phyloP scores from a whole-genome alignment of 2,113 vertebrate genomes.

The Daboia siamensis region DNA sequence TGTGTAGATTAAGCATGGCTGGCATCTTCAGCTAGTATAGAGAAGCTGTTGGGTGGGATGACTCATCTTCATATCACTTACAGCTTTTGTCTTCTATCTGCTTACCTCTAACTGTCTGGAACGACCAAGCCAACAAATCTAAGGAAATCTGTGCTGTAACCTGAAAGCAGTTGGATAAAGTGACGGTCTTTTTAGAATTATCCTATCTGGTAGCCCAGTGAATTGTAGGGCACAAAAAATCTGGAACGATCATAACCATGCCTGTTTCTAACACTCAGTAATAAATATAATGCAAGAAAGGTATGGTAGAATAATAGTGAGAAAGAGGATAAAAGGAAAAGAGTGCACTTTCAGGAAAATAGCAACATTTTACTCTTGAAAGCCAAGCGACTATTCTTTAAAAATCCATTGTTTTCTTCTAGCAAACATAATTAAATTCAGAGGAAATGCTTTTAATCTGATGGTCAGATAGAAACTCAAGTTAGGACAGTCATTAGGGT shows the following conservation, averaged over 20 bases:
- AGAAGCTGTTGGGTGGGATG: background rate
- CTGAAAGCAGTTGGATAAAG: background rate
- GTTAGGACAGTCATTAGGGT: background rate
- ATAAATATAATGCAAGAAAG: background rate
- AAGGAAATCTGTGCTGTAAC: background rate
- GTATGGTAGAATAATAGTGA: background rate
- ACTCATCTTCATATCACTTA: background rate
- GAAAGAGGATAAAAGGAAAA: background rate
- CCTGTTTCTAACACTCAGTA: background rate
- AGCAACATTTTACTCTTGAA: background rate
- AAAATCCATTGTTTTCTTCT: background rate
- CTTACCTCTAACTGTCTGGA: background rate
- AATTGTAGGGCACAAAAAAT: background rate
- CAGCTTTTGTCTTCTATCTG: background rate
- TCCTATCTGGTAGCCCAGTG: background rate
- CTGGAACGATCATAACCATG: background rate
- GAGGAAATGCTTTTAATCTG: background rate
- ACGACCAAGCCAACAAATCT: background rate
- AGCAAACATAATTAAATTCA: background rate
- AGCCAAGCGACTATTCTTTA: background rate
- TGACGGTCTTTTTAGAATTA: background rate
- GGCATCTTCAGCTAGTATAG: background rate
- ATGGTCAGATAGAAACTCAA: background rate
- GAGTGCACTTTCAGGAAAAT: background rate
- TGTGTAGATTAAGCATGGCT: background rate